Evolutionary conservation across 2,113 vertebrate species (phyloP), one percentile per base, ranked within the genome.

Genomic region (Limnothrissa miodon): DNA sequence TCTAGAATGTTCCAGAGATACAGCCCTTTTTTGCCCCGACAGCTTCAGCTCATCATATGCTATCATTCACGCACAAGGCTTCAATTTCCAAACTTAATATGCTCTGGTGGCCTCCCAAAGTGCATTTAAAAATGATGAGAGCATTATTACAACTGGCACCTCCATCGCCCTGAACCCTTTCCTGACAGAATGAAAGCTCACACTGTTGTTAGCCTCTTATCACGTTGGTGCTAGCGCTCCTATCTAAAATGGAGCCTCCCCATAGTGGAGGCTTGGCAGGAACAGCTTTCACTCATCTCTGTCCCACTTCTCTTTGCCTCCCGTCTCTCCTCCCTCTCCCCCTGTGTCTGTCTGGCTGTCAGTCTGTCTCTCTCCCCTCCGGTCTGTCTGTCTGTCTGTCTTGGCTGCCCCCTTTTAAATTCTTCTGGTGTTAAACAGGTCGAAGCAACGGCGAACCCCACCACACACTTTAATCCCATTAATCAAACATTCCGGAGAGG

Each of bases 151-250:
- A 36, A 74, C 66, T 74, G 66, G 66, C 66, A 74, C 66, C 66
- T 83, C 80, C 39, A 44, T 85, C 78, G 81, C 82, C 87, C 51
- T 78, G 23, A 80, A 85, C 79, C 88, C 84, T 56, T 82, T 79
- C 66, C 29, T n/a, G 51, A 81, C 78, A 80, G 59, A 84, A 83
- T 78, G 81, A 85, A 86, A 70, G 84, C 85, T 86, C 70, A 45
- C 87, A 84, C 80, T 81, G 84, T 88, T 89, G 85, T 90, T 89
- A 88, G 87, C 86, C 83, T 86, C 44, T 87, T 85, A 82, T 86
- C 87, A 85, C 78, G 83, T 82, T 82, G 82, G 80, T 74, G 80
- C 83, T 88, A 88, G 87, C 86, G 81, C 84, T 82, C 83, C 84
- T n/a, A n/a, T n/a, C n/a, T n/a, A 83, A 85, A 87, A 74, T 5